Percentiles rank a stretch among this genome's conserved stretches.
phyloP scores from a whole-genome alignment of 2,888 invertebrate species.

The Laspeyria flexula region DNA sequence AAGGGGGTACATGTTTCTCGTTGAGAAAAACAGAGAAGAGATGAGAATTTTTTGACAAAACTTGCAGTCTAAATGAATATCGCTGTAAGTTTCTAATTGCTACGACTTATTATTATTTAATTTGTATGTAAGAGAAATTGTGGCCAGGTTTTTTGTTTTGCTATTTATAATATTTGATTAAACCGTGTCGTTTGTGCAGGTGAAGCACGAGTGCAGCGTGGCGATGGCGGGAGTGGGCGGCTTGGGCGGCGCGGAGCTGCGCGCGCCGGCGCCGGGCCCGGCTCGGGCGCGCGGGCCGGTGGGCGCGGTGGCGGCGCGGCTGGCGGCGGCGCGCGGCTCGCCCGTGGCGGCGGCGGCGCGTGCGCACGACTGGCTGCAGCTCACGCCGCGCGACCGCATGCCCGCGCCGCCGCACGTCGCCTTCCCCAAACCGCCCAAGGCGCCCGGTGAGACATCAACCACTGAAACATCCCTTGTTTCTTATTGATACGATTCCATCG shows the following conservation, averaged over 20 bases:
- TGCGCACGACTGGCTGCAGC: constrained; percentile 89
- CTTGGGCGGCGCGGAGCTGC: constrained; percentile 74
- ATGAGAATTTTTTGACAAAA: too few species aligned
- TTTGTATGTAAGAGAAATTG: too few species aligned
- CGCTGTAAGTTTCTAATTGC: too few species aligned
- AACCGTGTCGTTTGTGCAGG: too few species aligned
- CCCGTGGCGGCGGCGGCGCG: constrained; percentile 74
- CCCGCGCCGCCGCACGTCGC: constrained; percentile 93
- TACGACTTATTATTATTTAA: too few species aligned
- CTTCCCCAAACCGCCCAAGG: constrained; percentile 96
- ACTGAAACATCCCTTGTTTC: too few species aligned
- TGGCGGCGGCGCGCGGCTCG: constrained; percentile 69
- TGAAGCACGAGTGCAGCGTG: constrained; percentile 93
- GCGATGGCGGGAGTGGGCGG: constrained; percentile 41
- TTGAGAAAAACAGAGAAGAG: too few species aligned
- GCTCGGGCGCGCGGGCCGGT: constrained; percentile 70
- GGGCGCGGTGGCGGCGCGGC: constrained; percentile 74
- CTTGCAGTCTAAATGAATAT: too few species aligned
- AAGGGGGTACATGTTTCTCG: too few species aligned
- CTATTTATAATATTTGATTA: too few species aligned
- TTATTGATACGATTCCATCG: too few species aligned
- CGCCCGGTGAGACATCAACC: constrained; percentile 87
- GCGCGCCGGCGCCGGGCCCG: constrained; percentile 45
- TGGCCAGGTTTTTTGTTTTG: too few species aligned
- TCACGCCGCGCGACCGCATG: constrained; percentile 91